Percentiles rank a stretch among this genome's conserved stretches.
phyloP scores from a whole-genome alignment of 2,888 invertebrate genomes.

The Autographa pulchrina region DNA sequence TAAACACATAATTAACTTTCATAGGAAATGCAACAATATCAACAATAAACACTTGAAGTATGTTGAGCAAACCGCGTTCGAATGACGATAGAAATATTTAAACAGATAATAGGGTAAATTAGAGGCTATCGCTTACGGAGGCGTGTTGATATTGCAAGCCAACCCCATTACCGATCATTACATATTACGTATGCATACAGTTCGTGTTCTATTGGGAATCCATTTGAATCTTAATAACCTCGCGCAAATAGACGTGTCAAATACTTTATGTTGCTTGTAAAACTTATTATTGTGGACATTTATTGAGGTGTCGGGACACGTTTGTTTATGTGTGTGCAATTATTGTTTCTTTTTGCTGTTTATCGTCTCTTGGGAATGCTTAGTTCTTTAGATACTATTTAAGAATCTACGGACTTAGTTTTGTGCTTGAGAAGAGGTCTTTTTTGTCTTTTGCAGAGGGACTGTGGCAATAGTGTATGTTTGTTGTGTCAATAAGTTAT shows the following conservation, averaged over 20 bases:
- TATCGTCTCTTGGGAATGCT: not conserved
- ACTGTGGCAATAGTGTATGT: too few species aligned
- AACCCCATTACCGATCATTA: conserved; percentile 38
- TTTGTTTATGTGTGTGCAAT: conserved; percentile 8
- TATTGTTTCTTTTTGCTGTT: not conserved
- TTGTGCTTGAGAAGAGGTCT: too few species aligned
- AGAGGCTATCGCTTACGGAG: conserved; percentile 39
- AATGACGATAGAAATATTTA: conserved; percentile 33
- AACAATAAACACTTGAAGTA: conserved; percentile 13
- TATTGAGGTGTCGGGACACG: not conserved
- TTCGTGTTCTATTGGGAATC: conserved; percentile 44
- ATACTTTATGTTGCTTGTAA: conserved; percentile 43
- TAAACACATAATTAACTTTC: conserved; percentile 23
- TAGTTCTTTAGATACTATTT: not conserved
- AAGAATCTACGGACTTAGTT: too few species aligned
- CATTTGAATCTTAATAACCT: conserved; percentile 49
- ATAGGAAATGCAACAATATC: conserved; percentile 16
- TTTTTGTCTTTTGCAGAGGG: too few species aligned
- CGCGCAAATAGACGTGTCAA: conserved; percentile 45
- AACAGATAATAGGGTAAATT: conserved; percentile 40
- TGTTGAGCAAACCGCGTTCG: conserved; percentile 18
- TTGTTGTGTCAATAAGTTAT: too few species aligned
- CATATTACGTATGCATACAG: conserved; percentile 41
- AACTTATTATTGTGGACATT: conserved; percentile 32
- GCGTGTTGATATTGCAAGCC: conserved; percentile 24